These are phyloP conservation scores for Ladona fulva DNA, from an alignment of 1,140 invertebrate genomes.

Conservation along the genomic window DNA sequence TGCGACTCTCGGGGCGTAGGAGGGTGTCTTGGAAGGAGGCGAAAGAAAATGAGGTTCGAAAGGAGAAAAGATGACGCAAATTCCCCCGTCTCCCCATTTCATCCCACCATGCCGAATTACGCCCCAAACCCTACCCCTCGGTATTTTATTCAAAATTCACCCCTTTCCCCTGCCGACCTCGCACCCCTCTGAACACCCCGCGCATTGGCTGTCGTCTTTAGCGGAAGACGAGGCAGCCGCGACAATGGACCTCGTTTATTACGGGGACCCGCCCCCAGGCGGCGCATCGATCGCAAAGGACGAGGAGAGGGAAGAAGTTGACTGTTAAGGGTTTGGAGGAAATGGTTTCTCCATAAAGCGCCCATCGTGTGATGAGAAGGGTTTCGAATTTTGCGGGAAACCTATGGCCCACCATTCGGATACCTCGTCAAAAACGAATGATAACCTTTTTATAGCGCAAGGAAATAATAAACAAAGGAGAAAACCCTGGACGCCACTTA, in stretches of 20 bases:
- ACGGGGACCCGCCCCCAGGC: background rate
- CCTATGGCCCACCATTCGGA: too few relatives aligned
- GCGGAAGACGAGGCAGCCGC: background rate
- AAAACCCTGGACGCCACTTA: too few relatives aligned
- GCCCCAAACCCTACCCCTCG: background rate
- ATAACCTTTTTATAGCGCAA: too few relatives aligned
- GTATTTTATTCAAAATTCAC: background rate
- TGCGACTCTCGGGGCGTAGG: background rate
- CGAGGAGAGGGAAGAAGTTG: background rate
- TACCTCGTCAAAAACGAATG: too few relatives aligned
- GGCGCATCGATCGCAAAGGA: background rate
- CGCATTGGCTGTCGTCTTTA: background rate
- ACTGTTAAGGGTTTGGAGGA: background rate
- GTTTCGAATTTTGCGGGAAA: too few relatives aligned
- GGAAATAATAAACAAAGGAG: too few relatives aligned
- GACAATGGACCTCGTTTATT: constrained; percentile 4
- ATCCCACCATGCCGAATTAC: background rate
- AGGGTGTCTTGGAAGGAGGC: background rate
- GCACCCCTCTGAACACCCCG: background rate
- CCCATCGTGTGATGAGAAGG: too few relatives aligned
- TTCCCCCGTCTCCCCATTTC: background rate
- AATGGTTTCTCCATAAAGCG: background rate
- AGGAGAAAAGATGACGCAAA: background rate
- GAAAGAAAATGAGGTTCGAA: background rate
- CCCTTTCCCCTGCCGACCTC: background rate